Percentiles rank a stretch among this genome's conserved stretches.
Conservation (phyloP, 1,140 invertebrate genomes). For the Aphelenchoides fujianensis region DNA sequence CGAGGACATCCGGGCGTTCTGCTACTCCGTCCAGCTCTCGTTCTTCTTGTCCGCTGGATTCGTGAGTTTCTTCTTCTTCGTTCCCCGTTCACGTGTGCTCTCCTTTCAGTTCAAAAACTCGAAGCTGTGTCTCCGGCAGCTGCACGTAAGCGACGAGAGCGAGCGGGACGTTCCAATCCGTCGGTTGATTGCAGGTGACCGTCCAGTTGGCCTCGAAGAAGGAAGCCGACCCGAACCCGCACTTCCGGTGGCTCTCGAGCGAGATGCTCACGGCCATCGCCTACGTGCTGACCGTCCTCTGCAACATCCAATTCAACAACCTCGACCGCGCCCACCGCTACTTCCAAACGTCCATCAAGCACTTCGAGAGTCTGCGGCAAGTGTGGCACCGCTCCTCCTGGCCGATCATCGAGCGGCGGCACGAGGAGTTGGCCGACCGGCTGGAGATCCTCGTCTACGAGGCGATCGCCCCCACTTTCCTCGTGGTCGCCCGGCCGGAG, state of each 20-base stretch:
- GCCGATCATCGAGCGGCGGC: slow-evolving; percentile 32
- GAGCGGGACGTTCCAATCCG: too few species aligned
- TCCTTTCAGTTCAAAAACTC: slow-evolving; percentile 47
- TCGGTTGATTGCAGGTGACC: too few species aligned
- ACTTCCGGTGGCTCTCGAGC: slow-evolving; percentile 37
- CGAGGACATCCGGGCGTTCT: slow-evolving; percentile 46
- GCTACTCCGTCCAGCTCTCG: slow-evolving; percentile 49
- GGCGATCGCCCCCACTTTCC: slow-evolving; percentile 37
- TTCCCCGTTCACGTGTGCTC: slow-evolving; percentile 27
- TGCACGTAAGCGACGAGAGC: too few species aligned
- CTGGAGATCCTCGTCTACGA: slow-evolving; percentile 43
- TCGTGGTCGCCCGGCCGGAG: slow-evolving; percentile 34
- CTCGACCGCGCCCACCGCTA: slow-evolving; percentile 30
- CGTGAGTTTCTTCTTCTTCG: slow-evolving; percentile 30
- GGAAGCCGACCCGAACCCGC: slow-evolving; percentile 29
- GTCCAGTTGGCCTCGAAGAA: slow-evolving; percentile 42
- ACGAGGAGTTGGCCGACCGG: slow-evolving; percentile 29
- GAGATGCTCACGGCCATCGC: slow-evolving; percentile 45
- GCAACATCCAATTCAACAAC: slow-evolving; percentile 45
- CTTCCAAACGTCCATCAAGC: slow-evolving; percentile 40
- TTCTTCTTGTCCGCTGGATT: slow-evolving; percentile 46
- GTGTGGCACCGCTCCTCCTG: slow-evolving; percentile 38
- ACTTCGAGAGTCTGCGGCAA: slow-evolving; percentile 36
- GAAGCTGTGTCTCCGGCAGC: slow-evolving; percentile 43
- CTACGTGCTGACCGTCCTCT: slow-evolving; percentile 43